Evolutionary conservation across 2,888 invertebrate species (phyloP).

Genomic region (Cryptocephalus moraei): DNA sequence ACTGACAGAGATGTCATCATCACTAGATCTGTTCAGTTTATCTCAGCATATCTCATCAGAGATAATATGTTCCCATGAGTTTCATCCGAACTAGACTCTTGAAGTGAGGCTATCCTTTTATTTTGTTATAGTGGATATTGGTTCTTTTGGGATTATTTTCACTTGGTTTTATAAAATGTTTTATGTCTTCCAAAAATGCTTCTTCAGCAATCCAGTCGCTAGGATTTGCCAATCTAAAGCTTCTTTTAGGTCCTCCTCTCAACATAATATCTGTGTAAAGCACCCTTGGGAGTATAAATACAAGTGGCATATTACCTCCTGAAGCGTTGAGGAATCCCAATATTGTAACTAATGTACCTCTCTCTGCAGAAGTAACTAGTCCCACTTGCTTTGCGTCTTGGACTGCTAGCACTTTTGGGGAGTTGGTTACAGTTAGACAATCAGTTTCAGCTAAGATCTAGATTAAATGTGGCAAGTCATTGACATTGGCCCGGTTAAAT

Average conservation of each 20-base stretch:
- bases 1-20: no score
- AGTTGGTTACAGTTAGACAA: slow-evolving; percentile 10
- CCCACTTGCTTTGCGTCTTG: slow-evolving; percentile 8
- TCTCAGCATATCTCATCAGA: no score
- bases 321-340: no score
- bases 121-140: no score
- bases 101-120: no score
- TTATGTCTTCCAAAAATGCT: neutral
- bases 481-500: neutral
- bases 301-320: neutral
- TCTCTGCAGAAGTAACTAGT: no score
- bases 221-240: neutral
- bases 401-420: slow-evolving; percentile 11
- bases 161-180: neutral
- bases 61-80: no score
- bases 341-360: no score
- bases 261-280: slow-evolving; percentile 2
- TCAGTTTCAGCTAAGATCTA: slow-evolving; percentile 8
- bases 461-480: neutral
- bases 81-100: no score
- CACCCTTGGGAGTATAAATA: slow-evolving; percentile 1
- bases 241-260: neutral
- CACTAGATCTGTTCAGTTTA: no score
- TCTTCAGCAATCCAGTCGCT: neutral
- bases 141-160: no score